phyloP scores from a whole-genome alignment of 2,113 vertebrate genomes.

The Sisor rabdophorus region DNA sequence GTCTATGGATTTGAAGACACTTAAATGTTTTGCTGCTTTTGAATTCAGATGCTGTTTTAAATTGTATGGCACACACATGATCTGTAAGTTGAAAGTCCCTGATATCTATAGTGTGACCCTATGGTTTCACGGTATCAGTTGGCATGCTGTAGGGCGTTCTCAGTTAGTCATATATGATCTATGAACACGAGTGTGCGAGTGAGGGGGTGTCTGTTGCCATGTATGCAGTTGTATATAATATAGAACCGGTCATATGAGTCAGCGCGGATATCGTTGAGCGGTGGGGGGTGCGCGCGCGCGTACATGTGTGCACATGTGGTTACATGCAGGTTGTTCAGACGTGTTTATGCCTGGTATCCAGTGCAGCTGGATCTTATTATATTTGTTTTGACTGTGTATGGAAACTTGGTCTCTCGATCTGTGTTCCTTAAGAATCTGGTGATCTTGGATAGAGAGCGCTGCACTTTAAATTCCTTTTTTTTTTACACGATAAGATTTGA shows the following conservation, averaged over 20 bases:
- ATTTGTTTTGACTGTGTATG: constrained; percentile 44
- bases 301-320: background rate
- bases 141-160: background rate
- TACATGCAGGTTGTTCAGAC: constrained; percentile 18
- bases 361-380: constrained; percentile 52
- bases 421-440: constrained; percentile 37
- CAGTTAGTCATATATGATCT: background rate
- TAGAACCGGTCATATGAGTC: background rate
- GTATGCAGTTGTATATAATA: background rate
- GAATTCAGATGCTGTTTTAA: background rate
- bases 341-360: constrained; percentile 45
- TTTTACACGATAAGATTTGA: constrained; percentile 34
- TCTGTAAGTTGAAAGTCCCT: background rate
- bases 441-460: constrained; percentile 19
- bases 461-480: constrained; percentile 15
- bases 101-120: background rate
- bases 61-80: background rate
- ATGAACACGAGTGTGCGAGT: background rate
- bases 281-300: background rate
- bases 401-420: constrained; percentile 1
- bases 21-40: background rate
- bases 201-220: background rate
- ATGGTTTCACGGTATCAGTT: background rate
- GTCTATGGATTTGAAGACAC: background rate
- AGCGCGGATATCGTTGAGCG: too few relatives aligned